A percentile compares a stretch with the other conserved stretches of the same genome.
Conservation (phyloP, 2,888 invertebrate species). For the Drosophila acutilabella region DNA sequence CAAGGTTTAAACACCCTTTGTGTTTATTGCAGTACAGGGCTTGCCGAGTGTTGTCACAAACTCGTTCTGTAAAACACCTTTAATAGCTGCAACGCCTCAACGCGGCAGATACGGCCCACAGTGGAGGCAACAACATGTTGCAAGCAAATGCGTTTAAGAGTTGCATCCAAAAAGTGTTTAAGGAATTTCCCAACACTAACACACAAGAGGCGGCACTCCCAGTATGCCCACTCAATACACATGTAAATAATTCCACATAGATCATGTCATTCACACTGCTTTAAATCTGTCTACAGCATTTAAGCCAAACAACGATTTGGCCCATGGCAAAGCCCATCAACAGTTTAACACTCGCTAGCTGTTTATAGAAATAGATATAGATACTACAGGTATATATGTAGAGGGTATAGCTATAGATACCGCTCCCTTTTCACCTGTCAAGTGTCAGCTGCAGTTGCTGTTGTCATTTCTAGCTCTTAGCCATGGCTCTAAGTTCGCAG, state of each 20-base stretch:
- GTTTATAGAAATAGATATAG: not conserved
- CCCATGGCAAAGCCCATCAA: conserved; percentile 5
- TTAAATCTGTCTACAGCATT: conserved; percentile 21
- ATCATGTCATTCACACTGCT: conserved; percentile 28
- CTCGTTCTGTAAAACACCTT: conserved; percentile 16
- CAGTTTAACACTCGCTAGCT: conserved; percentile 25
- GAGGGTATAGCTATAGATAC: conserved; percentile 4
- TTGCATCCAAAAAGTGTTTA: conserved; percentile 17
- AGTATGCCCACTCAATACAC: conserved; percentile 10
- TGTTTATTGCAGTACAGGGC: not conserved
- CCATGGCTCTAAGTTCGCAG: conserved; percentile 15
- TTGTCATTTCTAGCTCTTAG: conserved; percentile 9
- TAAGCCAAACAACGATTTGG: conserved; percentile 3
- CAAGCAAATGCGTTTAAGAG: conserved; percentile 7
- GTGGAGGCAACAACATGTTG: conserved; percentile 3
- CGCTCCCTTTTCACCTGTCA: conserved; percentile 37
- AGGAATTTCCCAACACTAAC: conserved; percentile 11
- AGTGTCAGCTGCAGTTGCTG: not conserved
- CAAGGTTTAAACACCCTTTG: not conserved
- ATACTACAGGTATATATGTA: not conserved
- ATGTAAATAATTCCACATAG: conserved; percentile 6
- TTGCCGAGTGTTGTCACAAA: not conserved
- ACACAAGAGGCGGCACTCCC: not conserved
- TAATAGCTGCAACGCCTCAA: conserved; percentile 18
- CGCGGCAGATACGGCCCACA: conserved; percentile 8